Conservation (phyloP, 1,140 invertebrate genomes). For the Kradibia gibbosae region DNA sequence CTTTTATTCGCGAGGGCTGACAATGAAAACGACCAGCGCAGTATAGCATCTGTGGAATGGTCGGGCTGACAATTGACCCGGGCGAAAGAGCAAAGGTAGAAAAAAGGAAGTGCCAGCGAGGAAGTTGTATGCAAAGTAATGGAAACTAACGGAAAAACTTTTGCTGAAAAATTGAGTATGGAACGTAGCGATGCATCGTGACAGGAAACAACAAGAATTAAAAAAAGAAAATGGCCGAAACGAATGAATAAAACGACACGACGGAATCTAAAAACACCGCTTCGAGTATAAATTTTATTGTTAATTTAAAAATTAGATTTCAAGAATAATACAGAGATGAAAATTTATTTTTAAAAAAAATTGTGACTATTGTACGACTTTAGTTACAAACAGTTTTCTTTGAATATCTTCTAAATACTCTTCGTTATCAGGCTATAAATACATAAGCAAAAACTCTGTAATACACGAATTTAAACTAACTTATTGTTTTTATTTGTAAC, state of each 20-base stretch:
- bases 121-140: not conserved
- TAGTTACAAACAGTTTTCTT: not conserved
- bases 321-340: not conserved
- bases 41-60: slow-evolving; percentile 11
- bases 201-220: not conserved
- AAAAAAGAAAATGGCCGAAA: not conserved
- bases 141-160: slow-evolving; percentile 31
- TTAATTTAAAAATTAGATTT: not conserved
- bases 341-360: not conserved
- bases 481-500: too few relatives aligned
- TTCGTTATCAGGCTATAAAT: too few relatives aligned
- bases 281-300: not conserved
- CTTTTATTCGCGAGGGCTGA: not conserved
- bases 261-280: not conserved
- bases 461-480: too few relatives aligned
- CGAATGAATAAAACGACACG: not conserved
- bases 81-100: not conserved
- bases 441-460: too few relatives aligned
- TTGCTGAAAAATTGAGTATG: not conserved
- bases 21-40: not conserved
- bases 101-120: not conserved
- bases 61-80: not conserved
- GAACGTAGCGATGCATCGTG: not conserved
- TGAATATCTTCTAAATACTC: not conserved
- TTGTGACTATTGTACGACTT: not conserved